These are phyloP conservation scores for Mylabris sibirica DNA, from an alignment of 2,888 invertebrate species.

Conservation along the genomic window DNA sequence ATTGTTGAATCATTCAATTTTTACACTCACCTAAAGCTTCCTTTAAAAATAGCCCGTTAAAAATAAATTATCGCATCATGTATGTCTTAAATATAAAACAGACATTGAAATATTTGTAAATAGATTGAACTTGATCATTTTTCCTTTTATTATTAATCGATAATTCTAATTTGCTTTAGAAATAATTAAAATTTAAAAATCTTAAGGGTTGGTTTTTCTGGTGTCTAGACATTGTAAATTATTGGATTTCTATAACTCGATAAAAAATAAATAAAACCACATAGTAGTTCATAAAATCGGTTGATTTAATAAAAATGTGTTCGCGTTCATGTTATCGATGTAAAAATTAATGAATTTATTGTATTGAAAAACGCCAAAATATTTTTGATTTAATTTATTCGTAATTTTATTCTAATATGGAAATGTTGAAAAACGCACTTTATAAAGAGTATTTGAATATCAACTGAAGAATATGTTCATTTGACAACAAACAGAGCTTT, in stretches of 20 bases:
- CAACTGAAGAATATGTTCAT: background rate
- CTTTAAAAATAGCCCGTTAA: conserved; percentile 26
- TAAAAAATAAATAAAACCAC: background rate
- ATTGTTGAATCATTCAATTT: conserved; percentile 25
- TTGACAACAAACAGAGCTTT: background rate
- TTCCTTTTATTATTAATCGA: background rate
- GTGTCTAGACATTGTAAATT: background rate
- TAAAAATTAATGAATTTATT: background rate
- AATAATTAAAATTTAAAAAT: background rate
- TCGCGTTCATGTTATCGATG: background rate
- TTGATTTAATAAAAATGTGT: background rate
- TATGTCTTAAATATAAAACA: conserved; percentile 8
- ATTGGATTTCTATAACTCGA: background rate
- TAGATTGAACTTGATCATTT: background rate
- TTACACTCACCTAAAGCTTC: conserved; percentile 15
- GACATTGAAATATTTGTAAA: conserved; percentile 10
- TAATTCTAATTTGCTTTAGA: background rate
- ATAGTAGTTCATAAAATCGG: background rate
- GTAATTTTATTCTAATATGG: background rate
- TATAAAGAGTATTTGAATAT: conserved; percentile 4
- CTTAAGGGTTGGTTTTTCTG: background rate
- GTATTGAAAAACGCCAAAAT: background rate
- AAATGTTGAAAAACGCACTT: background rate
- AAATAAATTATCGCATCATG: conserved; percentile 24
- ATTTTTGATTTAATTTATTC: background rate